A percentile compares a stretch with the other conserved stretches of the same genome.
Conservation (phyloP, 2,888 invertebrate genomes). For the Pegoplata infirma region DNA sequence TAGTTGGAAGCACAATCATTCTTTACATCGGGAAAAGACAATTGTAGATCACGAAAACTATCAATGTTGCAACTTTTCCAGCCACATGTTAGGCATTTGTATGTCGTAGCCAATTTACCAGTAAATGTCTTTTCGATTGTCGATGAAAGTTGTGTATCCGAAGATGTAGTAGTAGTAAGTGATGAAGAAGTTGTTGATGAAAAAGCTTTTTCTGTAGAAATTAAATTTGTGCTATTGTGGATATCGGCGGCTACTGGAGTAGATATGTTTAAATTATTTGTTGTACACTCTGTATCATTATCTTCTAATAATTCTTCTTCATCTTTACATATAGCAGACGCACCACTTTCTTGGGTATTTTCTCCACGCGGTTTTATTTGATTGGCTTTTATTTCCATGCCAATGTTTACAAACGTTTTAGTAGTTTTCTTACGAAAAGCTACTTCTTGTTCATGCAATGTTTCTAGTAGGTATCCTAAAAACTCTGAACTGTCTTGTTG, state of each 20-base stretch:
- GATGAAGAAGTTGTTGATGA: conserved; percentile 37
- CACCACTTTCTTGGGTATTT: conserved; percentile 26
- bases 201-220: conserved; percentile 44
- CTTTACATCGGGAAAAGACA: conserved; percentile 84
- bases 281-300: background rate
- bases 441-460: conserved; percentile 86
- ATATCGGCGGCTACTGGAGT: conserved; percentile 47
- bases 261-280: conserved; percentile 47
- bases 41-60: conserved; percentile 88
- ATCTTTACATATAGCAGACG: conserved; percentile 44
- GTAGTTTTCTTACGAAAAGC: conserved; percentile 54
- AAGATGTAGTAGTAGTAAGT: conserved; percentile 33
- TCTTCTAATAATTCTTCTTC: conserved; percentile 17
- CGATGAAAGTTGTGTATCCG: conserved; percentile 63
- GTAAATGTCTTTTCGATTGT: conserved; percentile 85
- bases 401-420: too few species aligned
- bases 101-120: conserved; percentile 86
- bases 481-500: conserved; percentile 95
- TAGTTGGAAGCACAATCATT: conserved; percentile 78
- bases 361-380: background rate
- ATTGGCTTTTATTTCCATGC: background rate
- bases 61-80: conserved; percentile 86
- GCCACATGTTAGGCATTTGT: conserved; percentile 86
- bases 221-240: conserved; percentile 52
- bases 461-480: conserved; percentile 81